Base-by-base conservation (phyloP, 2,113 vertebrate species). In the Gallinago jamesoni region DNA sequence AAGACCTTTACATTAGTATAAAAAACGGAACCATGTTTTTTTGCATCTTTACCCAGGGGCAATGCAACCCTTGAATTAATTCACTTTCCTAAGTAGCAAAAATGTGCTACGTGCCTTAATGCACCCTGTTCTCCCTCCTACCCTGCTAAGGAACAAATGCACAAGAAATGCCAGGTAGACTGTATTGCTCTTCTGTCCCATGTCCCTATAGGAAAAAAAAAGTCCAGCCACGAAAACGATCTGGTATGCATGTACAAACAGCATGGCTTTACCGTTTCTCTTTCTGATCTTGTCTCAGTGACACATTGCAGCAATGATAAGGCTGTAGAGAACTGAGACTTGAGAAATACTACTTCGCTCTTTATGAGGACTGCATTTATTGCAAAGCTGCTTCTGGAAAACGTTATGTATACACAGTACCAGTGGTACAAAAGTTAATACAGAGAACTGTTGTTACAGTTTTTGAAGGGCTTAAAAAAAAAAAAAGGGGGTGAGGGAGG, bases 401-500 rank as follows among this genome's bases (percentile, higher is more conserved):
- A 22, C 12, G 2, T 14, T 76, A 6, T 2, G 13, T 63, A 6
- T n/a, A 17, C 48, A 6, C 19, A 79, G 74, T 76, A 13, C 63
- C 64, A 43, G 24, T 50, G 77, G 30, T 64, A 64, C 47, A n/a
- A 76, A 41, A 89, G 52, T 74, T 89, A 80, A 53, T 48, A 62
- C 78, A 81, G 79, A 87, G 70, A 87, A 88, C 45, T 73, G 9
- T 92, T 69, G 68, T 76, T 84, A 84, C 41, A 87, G 77, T 67
- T 89, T 84, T 93, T 76, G 77, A 79, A 95, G 66, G 88, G 57
- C 48, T 87, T 94, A 30, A 48, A 68, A 96, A 78, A 77, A 63
- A 63, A 82, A 41, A 30, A 48, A 70, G 7, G 2, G 15, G 3
- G 23, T 12, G 1, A 7, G 5, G 12, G 8, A 12, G 24, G 27